These are phyloP conservation scores for Pseudopleuronectes americanus DNA, from an alignment of 2,797 vertebrate species.

Conservation along the genomic window DNA sequence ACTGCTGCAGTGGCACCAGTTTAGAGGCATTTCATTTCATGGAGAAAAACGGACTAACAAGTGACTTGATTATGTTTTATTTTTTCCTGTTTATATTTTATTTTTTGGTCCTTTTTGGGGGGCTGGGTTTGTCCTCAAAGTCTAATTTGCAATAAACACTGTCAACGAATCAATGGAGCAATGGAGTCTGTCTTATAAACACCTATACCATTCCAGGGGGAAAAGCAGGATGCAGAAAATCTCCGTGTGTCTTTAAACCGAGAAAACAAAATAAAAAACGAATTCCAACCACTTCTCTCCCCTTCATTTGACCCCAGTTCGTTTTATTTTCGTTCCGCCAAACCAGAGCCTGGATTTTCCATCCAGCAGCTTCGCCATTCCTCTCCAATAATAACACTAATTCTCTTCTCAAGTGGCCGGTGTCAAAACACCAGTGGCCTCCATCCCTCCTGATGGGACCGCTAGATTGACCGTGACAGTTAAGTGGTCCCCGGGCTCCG, in stretches of 20 bases:
- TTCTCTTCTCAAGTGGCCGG: slow-evolving; percentile 71
- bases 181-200: slow-evolving; percentile 33
- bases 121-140: slow-evolving; percentile 67
- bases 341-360: slow-evolving; percentile 12
- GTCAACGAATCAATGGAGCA: slow-evolving; percentile 61
- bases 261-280: slow-evolving; percentile 1
- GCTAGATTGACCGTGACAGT: slow-evolving; percentile 91
- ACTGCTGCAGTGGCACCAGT: slow-evolving; percentile 34
- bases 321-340: slow-evolving; percentile 24
- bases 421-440: slow-evolving; percentile 65
- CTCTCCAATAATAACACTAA: slow-evolving; percentile 63
- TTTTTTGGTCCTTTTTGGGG: slow-evolving; percentile 17
- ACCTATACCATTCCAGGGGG: too few relatives aligned
- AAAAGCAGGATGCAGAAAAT: not conserved
- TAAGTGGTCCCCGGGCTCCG: slow-evolving; percentile 90
- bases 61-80: slow-evolving; percentile 26
- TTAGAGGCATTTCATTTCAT: slow-evolving; percentile 46
- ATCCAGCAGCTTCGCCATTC: not conserved
- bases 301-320: slow-evolving; percentile 15
- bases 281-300: not conserved
- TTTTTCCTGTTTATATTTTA: slow-evolving; percentile 15
- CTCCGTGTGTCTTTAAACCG: slow-evolving; percentile 9
- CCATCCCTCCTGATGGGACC: slow-evolving; percentile 66
- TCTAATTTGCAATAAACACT: slow-evolving; percentile 85
- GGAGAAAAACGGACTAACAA: slow-evolving; percentile 38